phyloP scores from a whole-genome alignment of 53 echinoderm and acorn worm species.

The Temnopleurus reevesii region DNA sequence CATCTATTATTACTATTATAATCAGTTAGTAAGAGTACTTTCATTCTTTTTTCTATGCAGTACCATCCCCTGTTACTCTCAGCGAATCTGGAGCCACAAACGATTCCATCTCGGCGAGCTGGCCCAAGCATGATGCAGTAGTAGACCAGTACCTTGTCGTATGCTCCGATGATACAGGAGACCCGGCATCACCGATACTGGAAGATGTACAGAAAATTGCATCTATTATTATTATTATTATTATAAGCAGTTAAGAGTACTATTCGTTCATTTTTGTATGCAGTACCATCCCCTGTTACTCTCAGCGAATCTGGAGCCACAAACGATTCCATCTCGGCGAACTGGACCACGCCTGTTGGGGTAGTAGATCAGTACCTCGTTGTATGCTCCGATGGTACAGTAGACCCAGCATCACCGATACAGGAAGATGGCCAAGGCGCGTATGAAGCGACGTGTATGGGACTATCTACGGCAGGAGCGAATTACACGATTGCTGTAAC shows the following conservation, averaged over 20 bases:
- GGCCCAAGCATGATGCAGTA: too few species aligned
- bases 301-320: conserved; percentile 48
- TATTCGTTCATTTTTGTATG: not conserved
- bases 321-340: conserved; percentile 26
- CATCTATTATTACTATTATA: too few species aligned
- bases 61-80: too few species aligned
- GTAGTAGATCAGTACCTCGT: conserved; percentile 45
- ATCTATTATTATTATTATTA: too few species aligned
- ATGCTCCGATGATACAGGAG: too few species aligned
- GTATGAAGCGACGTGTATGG: conserved; percentile 47
- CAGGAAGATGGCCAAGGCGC: not conserved
- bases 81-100: too few species aligned
- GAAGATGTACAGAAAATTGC: too few species aligned
- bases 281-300: not conserved
- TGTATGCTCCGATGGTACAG: conserved; percentile 41
- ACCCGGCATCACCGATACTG: too few species aligned
- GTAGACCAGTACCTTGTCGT: too few species aligned
- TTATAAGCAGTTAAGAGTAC: too few species aligned
- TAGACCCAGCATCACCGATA: not conserved
- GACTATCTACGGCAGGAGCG: conserved; percentile 53
- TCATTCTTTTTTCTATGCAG: not conserved
- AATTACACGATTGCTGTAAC: conserved; percentile 64
- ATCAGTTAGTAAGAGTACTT: not conserved
- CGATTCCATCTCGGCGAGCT: too few species aligned
- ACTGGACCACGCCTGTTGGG: conserved; percentile 53